Evolutionary conservation across 2,113 vertebrate genomes (phyloP), one percentile per base, ranked within the genome.

Genomic region (Taxidea taxus): DNA sequence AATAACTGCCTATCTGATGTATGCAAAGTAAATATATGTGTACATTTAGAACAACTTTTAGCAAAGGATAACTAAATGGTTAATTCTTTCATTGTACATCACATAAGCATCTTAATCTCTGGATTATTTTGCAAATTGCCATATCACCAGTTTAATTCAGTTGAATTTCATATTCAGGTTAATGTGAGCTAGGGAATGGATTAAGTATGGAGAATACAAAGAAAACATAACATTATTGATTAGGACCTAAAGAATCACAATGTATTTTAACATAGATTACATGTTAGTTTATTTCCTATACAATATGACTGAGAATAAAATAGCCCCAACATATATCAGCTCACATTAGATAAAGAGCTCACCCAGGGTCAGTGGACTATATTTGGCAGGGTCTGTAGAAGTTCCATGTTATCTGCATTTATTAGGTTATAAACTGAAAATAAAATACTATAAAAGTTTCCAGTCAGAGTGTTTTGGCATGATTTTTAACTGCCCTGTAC

Each of bases 371-470:
- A 21, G 0, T 25, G 27, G 39, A 39, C 16, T 89, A 31, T n/a
- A 74, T 60, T 86, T 90, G 80, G 25, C 83, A 96, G 44, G 13
- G 4, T 82, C 27, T 66, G 16, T 74, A 80, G 31, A 70, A 68
- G 83, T 89, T 91, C 60, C 66, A 34, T 87, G 34, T 82, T 92
- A 68, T 90, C 84, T 78, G 29, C 23, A 68, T 91, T 96, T 91
- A 94, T 75, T 95, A 92, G 44, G 16, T 92, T 94, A 87, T 82
- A 91, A 86, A n/a, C 44, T 89, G 58, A 97, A 97, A 92, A 95
- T 90, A 87, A 95, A 93, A 51, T 77, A 86, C 14, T 82, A 29
- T 81, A 34, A 88, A 90, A 51, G 49, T 92, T 89, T 70, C 78
- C 44, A 83, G 13, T 25, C n/a, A 47, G 34, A 77, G 44, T 95